Conservation (phyloP, 2,113 vertebrate species). For the Rhadina sibilatrix region DNA sequence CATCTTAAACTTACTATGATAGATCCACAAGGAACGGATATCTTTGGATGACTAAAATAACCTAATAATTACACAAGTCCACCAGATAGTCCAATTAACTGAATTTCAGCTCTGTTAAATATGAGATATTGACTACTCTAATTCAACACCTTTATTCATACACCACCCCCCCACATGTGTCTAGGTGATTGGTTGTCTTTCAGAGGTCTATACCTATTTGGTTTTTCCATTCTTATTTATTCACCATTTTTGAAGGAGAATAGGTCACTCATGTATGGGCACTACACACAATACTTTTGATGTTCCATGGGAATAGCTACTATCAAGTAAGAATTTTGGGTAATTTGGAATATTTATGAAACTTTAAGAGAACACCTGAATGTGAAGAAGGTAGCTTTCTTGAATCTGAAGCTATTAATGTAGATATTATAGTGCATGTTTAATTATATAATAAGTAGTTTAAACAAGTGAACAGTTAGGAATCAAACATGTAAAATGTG, state of each 20-base stretch:
- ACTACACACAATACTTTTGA: not conserved
- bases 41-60: not conserved
- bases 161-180: rapidly evolving
- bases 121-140: not conserved
- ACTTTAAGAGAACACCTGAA: not conserved
- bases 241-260: not conserved
- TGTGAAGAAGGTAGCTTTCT: not conserved
- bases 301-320: not conserved
- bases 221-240: not conserved
- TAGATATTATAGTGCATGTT: not conserved
- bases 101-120: not conserved
- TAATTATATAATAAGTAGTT: not conserved
- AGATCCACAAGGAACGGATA: not conserved
- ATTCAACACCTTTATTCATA: not conserved
- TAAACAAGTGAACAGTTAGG: not conserved
- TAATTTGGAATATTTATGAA: not conserved
- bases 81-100: not conserved
- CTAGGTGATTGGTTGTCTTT: not conserved
- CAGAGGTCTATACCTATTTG: not conserved
- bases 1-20: not conserved
- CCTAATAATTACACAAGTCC: not conserved
- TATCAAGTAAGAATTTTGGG: not conserved
- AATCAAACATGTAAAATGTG: not conserved
- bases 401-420: not conserved
- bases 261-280: not conserved